Base-by-base conservation (phyloP, 2,888 invertebrate genomes). In the Deilephila porcellus region DNA sequence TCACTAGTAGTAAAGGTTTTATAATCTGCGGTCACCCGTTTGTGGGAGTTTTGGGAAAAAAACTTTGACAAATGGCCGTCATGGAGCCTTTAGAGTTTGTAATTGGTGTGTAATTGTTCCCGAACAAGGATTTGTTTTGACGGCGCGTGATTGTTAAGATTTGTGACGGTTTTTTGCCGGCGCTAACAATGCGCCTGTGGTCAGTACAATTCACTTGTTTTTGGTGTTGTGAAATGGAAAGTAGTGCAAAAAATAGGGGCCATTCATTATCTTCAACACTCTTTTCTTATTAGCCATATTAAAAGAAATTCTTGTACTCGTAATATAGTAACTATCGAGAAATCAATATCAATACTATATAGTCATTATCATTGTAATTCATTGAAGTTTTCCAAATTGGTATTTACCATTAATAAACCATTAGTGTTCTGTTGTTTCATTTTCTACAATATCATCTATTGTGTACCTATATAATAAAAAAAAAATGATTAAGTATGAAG, bases 101-200 rank as follows among this genome's bases (percentile, higher is more conserved):
- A 88, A 89, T 89, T 87, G 85, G 76, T 82, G 76, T 82, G 83
- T 90, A 89, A 91, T 91, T 91, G 89, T 90, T 89, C 89, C 85
- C 79, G 82, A 82, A 85, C 86, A 83, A 87, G 86, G 86, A 86
- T 83, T 77, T 89, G 85, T 91, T 91, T 86, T 89, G 90, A 89
- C 88, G 80, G 83, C 84, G 83, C 83, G n/a, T n/a, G n/a, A n/a
- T 83, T 81, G 83, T 62, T 17, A n/a, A 52, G 19, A 56, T 32
- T n/a, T 62, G 11, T 73, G 56, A 20, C n/a, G 37, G 25, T 71
- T 53, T 71, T 56, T 71, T 73, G 67, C 53, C 25, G 67, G 67
- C 67, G 67, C 67, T 25, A 25, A 45, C 37, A 45, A 20, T 52
- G 25, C 25, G 25, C 25, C 14, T 25, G 25, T 67, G 67, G 67